A percentile compares a stretch with the other conserved stretches of the same genome.
Evolutionary conservation across 2,888 invertebrate species (phyloP).

Genomic region (Apodemia duryi): DNA sequence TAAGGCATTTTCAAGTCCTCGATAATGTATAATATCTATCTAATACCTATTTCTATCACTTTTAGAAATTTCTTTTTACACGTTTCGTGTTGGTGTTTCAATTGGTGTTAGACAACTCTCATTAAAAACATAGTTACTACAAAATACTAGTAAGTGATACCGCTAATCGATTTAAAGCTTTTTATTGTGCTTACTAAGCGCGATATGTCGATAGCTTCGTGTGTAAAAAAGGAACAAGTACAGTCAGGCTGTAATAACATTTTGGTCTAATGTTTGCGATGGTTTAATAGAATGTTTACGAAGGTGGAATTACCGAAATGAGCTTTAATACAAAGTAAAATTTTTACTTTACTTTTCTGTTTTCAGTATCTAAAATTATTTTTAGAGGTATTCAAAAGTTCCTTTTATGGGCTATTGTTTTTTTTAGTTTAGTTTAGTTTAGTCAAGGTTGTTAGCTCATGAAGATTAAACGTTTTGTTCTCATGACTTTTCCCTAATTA

Average conservation of each 20-base stretch:
- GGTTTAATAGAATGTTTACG: background rate
- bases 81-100: slow-evolving; percentile 6
- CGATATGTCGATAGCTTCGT: slow-evolving; percentile 11
- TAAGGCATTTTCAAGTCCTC: slow-evolving; percentile 8
- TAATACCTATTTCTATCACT: background rate
- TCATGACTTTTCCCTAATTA: no score
- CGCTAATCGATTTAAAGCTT: slow-evolving; percentile 15
- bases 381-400: no score
- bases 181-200: slow-evolving; percentile 14
- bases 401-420: no score
- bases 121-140: background rate
- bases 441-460: no score
- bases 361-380: no score
- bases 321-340: background rate
- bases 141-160: slow-evolving; percentile 9
- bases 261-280: background rate
- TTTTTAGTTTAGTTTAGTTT: no score
- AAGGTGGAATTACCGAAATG: background rate
- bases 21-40: background rate
- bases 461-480: no score
- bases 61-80: background rate
- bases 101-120: slow-evolving; percentile 5
- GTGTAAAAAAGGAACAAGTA: slow-evolving; percentile 10
- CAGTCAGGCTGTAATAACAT: background rate
- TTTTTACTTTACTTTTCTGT: no score